Percentiles rank a stretch among this genome's conserved stretches.
phyloP scores from a whole-genome alignment of 2,113 vertebrate genomes.

The Arenaria interpres region DNA sequence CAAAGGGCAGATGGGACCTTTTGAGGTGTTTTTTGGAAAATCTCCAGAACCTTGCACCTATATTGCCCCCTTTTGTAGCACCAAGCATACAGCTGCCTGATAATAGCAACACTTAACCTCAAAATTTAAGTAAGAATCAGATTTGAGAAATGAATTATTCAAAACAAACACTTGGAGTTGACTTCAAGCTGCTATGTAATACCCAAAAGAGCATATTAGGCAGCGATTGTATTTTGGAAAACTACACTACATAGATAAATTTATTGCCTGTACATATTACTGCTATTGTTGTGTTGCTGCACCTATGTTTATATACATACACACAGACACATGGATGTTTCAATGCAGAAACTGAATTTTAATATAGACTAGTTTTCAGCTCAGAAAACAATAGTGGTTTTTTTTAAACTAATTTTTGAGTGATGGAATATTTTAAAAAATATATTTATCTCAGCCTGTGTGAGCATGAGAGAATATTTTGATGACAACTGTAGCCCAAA shows the following conservation, averaged over 20 bases:
- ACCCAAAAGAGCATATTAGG: background rate
- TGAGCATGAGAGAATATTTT: constrained; percentile 11
- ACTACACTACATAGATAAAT: background rate
- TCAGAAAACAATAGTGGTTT: background rate
- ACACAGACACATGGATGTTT: background rate
- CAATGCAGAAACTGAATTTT: background rate
- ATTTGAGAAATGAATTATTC: background rate
- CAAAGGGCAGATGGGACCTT: background rate
- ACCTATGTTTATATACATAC: background rate
- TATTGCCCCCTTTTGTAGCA: background rate
- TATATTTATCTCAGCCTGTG: background rate
- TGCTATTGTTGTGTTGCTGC: background rate
- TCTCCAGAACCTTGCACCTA: background rate
- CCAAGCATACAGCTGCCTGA: background rate
- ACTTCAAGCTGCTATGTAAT: background rate
- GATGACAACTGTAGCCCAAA: constrained; percentile 54
- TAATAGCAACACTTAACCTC: background rate
- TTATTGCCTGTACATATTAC: background rate
- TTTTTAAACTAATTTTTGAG: constrained; percentile 16
- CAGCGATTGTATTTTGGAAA: background rate
- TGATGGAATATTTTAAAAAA: background rate
- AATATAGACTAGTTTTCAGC: background rate
- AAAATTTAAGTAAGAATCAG: background rate
- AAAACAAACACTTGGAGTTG: background rate
- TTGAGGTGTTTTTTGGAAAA: background rate